Evolutionary conservation across 2,113 vertebrate species (phyloP).

Genomic region (Echinops telfairi): DNA sequence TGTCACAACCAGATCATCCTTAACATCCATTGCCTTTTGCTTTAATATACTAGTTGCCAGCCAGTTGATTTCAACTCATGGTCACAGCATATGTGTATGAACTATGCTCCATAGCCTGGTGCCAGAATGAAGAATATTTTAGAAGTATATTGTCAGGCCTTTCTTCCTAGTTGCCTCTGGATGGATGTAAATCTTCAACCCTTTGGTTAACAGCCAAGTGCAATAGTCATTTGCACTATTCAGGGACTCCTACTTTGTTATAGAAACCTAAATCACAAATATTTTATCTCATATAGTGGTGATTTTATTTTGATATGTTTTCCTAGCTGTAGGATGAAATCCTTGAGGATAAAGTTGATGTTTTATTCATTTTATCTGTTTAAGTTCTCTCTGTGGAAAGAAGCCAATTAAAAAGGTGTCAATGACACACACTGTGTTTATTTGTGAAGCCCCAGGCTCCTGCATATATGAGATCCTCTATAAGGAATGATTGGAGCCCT

Average conservation of each 20-base stretch:
- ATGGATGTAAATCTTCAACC: neutral
- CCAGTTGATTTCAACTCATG: neutral
- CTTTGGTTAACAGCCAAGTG: neutral
- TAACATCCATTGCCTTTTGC: neutral
- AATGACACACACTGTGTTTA: slow-evolving; percentile 6
- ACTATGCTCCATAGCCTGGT: neutral
- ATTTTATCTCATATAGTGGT: neutral
- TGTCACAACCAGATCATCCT: neutral
- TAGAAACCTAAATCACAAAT: neutral
- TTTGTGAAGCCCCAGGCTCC: neutral
- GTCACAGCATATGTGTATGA: neutral
- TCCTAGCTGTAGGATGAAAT: slow-evolving; percentile 18
- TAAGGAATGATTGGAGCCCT: neutral
- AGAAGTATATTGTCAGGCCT: neutral
- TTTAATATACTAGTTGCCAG: neutral
- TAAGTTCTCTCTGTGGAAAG: neutral
- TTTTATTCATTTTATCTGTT: slow-evolving; percentile 29
- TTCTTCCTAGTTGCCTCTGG: neutral
- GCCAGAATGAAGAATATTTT: neutral
- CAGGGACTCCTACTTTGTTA: neutral
- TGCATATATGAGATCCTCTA: neutral
- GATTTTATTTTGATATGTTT: neutral
- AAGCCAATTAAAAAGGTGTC: neutral
- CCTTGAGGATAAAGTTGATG: neutral
- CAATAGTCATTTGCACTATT: neutral